A percentile compares a stretch with the other conserved stretches of the same genome.
phyloP scores from a whole-genome alignment of 2,113 vertebrate genomes.

The Labeo rohita region DNA sequence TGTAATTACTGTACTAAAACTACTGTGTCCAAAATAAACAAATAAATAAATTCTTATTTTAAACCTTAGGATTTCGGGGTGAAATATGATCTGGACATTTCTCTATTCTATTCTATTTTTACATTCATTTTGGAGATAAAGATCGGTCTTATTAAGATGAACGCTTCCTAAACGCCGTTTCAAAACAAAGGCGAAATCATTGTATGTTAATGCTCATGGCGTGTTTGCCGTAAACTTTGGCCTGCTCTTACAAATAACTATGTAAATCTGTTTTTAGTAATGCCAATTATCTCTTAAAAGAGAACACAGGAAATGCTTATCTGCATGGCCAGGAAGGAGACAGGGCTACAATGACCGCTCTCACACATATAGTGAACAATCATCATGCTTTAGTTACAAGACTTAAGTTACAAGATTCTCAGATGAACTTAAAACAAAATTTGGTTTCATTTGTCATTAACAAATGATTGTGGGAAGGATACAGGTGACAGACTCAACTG shows the following conservation, averaged over 20 bases:
- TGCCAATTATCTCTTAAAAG: slow-evolving; percentile 33
- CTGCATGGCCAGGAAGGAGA: slow-evolving; percentile 5
- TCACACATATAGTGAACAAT: not conserved
- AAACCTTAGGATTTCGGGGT: not conserved
- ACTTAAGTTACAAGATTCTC: not conserved
- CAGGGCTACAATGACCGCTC: not conserved
- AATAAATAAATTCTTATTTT: not conserved
- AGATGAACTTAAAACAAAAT: not conserved
- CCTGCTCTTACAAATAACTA: slow-evolving; percentile 17
- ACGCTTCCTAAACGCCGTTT: not conserved
- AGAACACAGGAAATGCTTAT: slow-evolving; percentile 39
- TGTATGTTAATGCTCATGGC: slow-evolving; percentile 3
- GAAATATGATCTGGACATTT: not conserved
- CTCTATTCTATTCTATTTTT: not conserved
- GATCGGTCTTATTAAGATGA: not conserved
- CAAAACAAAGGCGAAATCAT: not conserved
- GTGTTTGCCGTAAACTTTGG: slow-evolving; percentile 23
- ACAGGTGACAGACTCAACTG: not conserved
- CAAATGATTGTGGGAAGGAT: not conserved
- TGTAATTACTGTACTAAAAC: not conserved
- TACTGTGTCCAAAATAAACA: not conserved
- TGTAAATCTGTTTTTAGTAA: slow-evolving; percentile 38
- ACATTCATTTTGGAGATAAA: not conserved
- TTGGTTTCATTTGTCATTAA: not conserved
- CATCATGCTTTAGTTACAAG: not conserved